These are phyloP conservation scores for Notechis scutatus DNA, from an alignment of 2,113 vertebrate species.

Conservation along the genomic window DNA sequence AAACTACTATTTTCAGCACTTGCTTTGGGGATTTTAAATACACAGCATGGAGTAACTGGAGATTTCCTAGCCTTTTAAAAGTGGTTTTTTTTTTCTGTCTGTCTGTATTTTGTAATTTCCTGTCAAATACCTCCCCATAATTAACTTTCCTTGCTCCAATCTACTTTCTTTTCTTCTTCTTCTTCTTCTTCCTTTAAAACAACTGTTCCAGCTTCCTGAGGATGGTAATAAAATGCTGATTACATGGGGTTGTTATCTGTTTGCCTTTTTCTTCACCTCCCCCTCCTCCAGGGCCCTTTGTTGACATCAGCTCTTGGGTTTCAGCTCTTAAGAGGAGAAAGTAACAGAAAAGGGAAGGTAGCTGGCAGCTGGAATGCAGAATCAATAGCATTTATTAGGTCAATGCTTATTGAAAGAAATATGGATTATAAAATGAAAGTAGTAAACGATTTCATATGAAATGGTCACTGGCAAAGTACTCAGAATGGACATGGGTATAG, in stretches of 20 bases:
- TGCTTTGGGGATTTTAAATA: conserved; percentile 72
- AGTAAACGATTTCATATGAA: neutral
- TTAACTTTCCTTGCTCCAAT: conserved; percentile 76
- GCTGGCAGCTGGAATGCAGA: conserved; percentile 65
- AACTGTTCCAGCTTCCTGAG: conserved; percentile 72
- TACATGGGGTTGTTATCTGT: conserved; percentile 72
- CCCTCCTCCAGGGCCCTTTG: conserved; percentile 47
- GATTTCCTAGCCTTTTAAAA: conserved; percentile 74
- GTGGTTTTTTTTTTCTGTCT: conserved; percentile 76
- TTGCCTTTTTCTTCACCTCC: conserved; percentile 51
- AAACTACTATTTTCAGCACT: conserved; percentile 76
- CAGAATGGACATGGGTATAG: neutral
- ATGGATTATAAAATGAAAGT: neutral
- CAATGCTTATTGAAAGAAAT: conserved; percentile 3
- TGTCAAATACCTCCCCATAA: conserved; percentile 78
- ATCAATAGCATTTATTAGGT: conserved; percentile 67
- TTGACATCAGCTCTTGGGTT: conserved; percentile 58
- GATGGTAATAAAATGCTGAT: conserved; percentile 80
- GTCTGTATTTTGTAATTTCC: conserved; percentile 81
- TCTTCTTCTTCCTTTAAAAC: neutral
- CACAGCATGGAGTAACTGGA: conserved; percentile 69
- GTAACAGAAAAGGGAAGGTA: conserved; percentile 58
- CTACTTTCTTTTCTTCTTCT: conserved; percentile 36
- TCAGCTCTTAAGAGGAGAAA: conserved; percentile 53
- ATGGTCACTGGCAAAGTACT: neutral